A percentile compares a stretch with the other conserved stretches of the same genome.
Evolutionary conservation across 2,113 vertebrate genomes (phyloP).

Genomic region (Hippocampus barbouri): DNA sequence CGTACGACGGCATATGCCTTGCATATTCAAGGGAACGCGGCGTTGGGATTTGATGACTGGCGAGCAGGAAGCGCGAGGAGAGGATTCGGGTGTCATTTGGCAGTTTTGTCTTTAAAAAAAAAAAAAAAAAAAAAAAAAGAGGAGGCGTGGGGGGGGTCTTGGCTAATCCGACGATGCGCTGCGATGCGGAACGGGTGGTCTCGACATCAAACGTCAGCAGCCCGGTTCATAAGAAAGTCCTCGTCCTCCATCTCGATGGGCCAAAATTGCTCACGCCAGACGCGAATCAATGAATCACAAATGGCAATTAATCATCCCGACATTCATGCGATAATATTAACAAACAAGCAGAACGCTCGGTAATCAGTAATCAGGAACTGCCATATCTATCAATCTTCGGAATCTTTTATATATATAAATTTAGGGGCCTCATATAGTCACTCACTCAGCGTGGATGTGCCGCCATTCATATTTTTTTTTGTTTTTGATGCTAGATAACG

Average conservation of each 20-base stretch:
- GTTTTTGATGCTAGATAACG: too few species aligned
- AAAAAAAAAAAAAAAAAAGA: neutral
- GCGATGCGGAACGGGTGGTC: neutral
- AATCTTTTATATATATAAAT: too few species aligned
- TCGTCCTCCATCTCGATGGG: neutral
- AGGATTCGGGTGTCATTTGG: neutral
- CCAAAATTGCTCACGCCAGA: neutral
- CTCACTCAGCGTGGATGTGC: too few species aligned
- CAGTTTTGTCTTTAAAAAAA: neutral
- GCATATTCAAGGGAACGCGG: neutral
- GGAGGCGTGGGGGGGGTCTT: too few species aligned
- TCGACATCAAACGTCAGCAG: neutral
- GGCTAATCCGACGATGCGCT: neutral
- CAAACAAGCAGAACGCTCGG: slow-evolving; percentile 1
- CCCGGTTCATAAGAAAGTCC: neutral
- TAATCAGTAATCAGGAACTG: neutral
- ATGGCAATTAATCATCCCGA: slow-evolving; percentile 3
- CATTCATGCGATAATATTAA: neutral
- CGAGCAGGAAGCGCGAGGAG: neutral
- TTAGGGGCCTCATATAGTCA: too few species aligned
- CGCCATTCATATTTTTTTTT: too few species aligned
- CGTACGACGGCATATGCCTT: neutral
- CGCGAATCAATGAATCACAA: neutral
- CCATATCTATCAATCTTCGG: neutral
- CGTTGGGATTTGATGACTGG: neutral